Conservation (phyloP, 2,888 invertebrate genomes). For the Dryococelus australis region DNA sequence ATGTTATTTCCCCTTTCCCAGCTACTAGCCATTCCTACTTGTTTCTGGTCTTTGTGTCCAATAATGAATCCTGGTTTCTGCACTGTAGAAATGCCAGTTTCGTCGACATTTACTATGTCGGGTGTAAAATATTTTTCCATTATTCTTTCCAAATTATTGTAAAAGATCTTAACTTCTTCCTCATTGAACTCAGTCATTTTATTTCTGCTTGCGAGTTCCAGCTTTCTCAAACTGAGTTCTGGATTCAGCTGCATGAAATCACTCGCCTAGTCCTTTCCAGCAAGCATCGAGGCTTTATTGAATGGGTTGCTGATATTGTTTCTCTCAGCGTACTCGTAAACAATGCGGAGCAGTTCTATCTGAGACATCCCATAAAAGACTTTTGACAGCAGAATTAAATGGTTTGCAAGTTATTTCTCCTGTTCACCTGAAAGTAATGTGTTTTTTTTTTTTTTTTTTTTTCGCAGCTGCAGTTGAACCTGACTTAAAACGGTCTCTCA, state of each 20-base stretch:
- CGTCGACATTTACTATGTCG: conserved; percentile 6
- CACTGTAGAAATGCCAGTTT: conserved; percentile 55
- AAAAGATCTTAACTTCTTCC: background rate
- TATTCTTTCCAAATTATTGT: background rate
- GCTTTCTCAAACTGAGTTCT: conserved; percentile 26
- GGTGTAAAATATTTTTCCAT: background rate
- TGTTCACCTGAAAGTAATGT: conserved; percentile 47
- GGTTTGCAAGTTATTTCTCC: conserved; percentile 46
- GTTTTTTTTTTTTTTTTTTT: conserved; percentile 39
- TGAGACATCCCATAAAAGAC: conserved; percentile 49
- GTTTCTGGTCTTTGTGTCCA: conserved; percentile 56
- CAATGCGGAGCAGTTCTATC: conserved; percentile 46
- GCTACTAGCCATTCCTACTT: conserved; percentile 57
- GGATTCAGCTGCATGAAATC: conserved; percentile 45
- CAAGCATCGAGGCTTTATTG: conserved; percentile 47
- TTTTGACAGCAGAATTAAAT: conserved; percentile 45
- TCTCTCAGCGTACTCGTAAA: conserved; percentile 48
- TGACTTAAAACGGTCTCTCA: conserved; percentile 18
- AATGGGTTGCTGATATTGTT: conserved; percentile 49
- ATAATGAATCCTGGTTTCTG: conserved; percentile 56
- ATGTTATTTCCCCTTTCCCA: conserved; percentile 56
- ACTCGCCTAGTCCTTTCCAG: conserved; percentile 51
- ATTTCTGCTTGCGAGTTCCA: conserved; percentile 23
- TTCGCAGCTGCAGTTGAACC: conserved; percentile 20
- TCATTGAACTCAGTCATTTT: conserved; percentile 19